These are phyloP conservation scores for Nasonia giraulti DNA, from an alignment of 1,140 invertebrate species.

Conservation along the genomic window DNA sequence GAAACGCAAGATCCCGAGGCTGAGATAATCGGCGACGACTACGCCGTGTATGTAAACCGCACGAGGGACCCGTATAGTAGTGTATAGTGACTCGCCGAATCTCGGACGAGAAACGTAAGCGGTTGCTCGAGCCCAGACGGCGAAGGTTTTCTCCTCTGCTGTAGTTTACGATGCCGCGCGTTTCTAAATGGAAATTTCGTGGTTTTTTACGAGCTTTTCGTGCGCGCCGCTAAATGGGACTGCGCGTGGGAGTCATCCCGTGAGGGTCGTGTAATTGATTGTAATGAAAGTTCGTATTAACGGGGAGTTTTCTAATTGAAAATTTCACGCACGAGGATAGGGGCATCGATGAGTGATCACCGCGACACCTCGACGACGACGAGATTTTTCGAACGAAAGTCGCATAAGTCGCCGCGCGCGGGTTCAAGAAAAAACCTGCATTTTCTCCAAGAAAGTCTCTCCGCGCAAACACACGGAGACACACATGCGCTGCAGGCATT, in stretches of 20 bases:
- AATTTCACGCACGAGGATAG: not conserved
- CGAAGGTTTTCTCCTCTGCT: not conserved
- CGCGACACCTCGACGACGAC: not conserved
- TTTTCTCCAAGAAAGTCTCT: conserved; percentile 40
- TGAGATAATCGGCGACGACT: conserved; percentile 38
- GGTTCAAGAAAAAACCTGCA: conserved; percentile 8
- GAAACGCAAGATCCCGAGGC: conserved; percentile 31
- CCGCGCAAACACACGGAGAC: not conserved
- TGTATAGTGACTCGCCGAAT: not conserved
- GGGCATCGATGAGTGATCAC: not conserved
- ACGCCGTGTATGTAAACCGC: not conserved
- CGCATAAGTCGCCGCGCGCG: not conserved
- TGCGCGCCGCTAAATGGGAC: not conserved
- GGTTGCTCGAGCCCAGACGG: not conserved
- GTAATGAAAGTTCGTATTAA: not conserved
- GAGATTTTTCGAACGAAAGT: conserved; percentile 19
- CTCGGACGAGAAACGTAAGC: not conserved
- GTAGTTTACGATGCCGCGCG: not conserved
- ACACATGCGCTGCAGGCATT: not conserved
- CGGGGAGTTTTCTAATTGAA: not conserved
- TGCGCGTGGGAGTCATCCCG: not conserved
- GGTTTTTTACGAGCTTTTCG: not conserved
- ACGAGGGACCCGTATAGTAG: no score
- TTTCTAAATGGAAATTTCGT: not conserved
- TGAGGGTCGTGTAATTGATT: not conserved